These are phyloP conservation scores for Macrotus californicus DNA, from an alignment of 2,113 vertebrate species.

Conservation along the genomic window DNA sequence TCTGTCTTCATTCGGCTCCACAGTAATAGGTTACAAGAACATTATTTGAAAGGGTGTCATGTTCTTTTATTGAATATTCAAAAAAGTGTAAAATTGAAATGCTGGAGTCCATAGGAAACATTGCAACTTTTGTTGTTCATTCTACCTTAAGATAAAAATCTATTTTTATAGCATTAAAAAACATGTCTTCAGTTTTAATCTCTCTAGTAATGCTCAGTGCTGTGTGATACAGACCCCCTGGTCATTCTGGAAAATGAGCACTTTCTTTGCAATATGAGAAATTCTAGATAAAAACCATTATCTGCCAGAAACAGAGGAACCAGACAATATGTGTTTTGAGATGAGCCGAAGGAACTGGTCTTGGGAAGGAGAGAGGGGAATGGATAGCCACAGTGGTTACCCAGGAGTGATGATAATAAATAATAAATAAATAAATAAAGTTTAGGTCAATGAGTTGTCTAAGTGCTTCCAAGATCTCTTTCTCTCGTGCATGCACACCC, in stretches of 20 bases:
- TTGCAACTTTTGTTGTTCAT: neutral
- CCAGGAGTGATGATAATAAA: neutral
- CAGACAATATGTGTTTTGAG: neutral
- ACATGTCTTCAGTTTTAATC: neutral
- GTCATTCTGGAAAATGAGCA: neutral
- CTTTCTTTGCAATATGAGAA: neutral
- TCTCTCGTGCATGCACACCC: no score
- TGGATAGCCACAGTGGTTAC: neutral
- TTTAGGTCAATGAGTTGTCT: neutral
- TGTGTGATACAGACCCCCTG: neutral
- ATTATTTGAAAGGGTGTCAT: neutral
- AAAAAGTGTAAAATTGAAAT: conserved; percentile 55
- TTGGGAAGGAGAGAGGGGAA: neutral
- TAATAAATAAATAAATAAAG: neutral
- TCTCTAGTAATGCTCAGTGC: neutral
- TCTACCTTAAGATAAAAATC: neutral
- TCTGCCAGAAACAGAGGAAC: neutral
- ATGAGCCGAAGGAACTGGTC: neutral
- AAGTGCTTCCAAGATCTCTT: neutral
- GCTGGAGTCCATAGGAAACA: neutral
- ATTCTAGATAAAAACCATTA: neutral
- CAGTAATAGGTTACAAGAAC: neutral
- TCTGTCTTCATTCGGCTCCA: neutral
- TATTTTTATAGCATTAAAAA: neutral
- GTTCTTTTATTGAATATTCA: conserved; percentile 59